Evolutionary conservation across 1,140 invertebrate species (phyloP).

Genomic region (Eurosta solidaginis): DNA sequence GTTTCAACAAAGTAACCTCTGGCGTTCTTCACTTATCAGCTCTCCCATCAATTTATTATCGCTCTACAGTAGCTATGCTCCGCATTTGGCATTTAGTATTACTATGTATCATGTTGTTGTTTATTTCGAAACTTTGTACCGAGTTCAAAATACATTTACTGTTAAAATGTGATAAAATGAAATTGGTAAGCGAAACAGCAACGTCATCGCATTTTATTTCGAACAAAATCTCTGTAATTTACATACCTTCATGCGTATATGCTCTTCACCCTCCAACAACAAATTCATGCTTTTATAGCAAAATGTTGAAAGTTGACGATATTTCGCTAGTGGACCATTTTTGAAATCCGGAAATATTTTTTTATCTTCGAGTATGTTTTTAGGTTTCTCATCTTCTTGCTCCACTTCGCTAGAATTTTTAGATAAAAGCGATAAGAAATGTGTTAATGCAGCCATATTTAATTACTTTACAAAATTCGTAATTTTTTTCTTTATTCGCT

Average conservation of each 20-base stretch:
- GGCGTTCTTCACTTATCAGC: too few species aligned
- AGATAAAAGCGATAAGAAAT: neutral
- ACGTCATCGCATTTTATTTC: too few species aligned
- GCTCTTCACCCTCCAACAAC: slow-evolving; percentile 69
- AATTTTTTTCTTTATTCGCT: neutral
- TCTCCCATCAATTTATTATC: too few species aligned
- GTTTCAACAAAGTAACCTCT: too few species aligned
- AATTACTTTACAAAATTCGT: neutral
- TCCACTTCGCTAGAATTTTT: neutral
- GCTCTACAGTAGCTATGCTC: too few species aligned
- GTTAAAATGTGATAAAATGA: too few species aligned
- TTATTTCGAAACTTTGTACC: too few species aligned
- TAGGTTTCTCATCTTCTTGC: neutral
- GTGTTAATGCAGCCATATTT: neutral
- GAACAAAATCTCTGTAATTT: neutral
- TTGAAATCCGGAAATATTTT: slow-evolving; percentile 66
- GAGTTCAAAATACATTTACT: too few species aligned
- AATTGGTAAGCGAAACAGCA: too few species aligned
- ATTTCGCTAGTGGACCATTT: slow-evolving; percentile 73
- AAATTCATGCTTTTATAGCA: slow-evolving; percentile 82
- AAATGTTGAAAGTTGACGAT: slow-evolving; percentile 77
- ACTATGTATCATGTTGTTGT: too few species aligned
- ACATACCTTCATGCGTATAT: slow-evolving; percentile 65
- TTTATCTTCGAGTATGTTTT: slow-evolving; percentile 49
- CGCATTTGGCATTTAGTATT: too few species aligned